A percentile compares a stretch with the other conserved stretches of the same genome.
phyloP scores from a whole-genome alignment of 2,888 invertebrate genomes.

The Boloria selene region DNA sequence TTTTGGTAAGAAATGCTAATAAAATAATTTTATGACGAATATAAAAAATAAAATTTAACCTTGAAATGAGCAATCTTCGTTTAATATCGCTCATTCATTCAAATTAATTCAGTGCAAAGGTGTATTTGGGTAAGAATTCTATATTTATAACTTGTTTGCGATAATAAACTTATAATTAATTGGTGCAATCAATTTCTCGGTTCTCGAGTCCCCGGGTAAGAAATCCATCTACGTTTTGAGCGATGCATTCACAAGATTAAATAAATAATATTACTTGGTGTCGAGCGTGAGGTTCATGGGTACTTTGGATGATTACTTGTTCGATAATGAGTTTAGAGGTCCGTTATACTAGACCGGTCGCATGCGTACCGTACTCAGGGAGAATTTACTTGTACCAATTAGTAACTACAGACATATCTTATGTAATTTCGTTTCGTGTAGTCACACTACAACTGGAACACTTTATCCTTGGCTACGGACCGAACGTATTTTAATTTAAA shows the following conservation, averaged over 20 bases:
- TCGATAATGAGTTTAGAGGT: conserved; percentile 66
- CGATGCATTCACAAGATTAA: conserved; percentile 51
- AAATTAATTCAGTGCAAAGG: too few species aligned
- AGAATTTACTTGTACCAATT: conserved; percentile 63
- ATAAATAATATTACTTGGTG: conserved; percentile 44
- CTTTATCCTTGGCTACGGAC: conserved; percentile 25
- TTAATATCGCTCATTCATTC: too few species aligned
- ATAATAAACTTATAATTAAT: conserved; percentile 1
- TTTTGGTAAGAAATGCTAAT: too few species aligned
- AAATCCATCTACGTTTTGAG: conserved; percentile 26
- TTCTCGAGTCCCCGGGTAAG: conserved; percentile 5
- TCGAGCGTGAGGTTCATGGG: conserved; percentile 48
- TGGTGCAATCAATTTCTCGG: background rate
- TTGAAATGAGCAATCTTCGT: too few species aligned
- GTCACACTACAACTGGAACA: conserved; percentile 35
- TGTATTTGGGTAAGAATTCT: background rate
- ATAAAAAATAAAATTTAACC: too few species aligned
- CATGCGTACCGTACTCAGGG: conserved; percentile 52
- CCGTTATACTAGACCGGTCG: conserved; percentile 67
- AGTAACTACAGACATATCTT: conserved; percentile 63
- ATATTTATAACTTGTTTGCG: background rate
- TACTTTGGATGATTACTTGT: conserved; percentile 63
- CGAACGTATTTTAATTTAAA: conserved; percentile 28
- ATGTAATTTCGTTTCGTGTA: conserved; percentile 60
- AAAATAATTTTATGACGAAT: too few species aligned